Evolutionary conservation across 2,113 vertebrate genomes (phyloP).

Genomic region (Chaetura pelagica): DNA sequence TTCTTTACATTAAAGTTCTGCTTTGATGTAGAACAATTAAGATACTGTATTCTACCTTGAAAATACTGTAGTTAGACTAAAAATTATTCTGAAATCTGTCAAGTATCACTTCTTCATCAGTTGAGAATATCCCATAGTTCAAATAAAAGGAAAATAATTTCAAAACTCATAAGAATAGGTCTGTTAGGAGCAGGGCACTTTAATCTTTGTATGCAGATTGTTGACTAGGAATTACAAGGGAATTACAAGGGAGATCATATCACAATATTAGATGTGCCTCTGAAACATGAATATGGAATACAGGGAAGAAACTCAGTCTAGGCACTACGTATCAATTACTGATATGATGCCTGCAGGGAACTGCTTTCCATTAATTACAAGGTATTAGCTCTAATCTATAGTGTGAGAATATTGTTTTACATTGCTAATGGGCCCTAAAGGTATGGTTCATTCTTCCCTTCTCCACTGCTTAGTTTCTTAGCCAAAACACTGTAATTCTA

Average conservation of each 20-base stretch:
- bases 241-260: background rate
- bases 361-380: background rate
- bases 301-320: background rate
- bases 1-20: background rate
- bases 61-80: background rate
- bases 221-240: background rate
- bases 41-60: background rate
- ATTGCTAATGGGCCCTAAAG: background rate
- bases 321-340: background rate
- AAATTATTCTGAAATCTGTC: background rate
- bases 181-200: background rate
- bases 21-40: background rate
- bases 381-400: background rate
- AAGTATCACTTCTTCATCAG: background rate
- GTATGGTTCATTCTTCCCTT: background rate
- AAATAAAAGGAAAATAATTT: background rate
- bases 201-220: background rate
- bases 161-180: background rate
- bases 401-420: background rate
- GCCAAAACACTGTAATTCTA: background rate
- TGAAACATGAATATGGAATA: background rate
- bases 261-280: background rate
- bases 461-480: background rate
- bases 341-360: background rate
- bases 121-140: background rate